phyloP scores from a whole-genome alignment of 2,888 invertebrate genomes.

The Blastobasis adustella region DNA sequence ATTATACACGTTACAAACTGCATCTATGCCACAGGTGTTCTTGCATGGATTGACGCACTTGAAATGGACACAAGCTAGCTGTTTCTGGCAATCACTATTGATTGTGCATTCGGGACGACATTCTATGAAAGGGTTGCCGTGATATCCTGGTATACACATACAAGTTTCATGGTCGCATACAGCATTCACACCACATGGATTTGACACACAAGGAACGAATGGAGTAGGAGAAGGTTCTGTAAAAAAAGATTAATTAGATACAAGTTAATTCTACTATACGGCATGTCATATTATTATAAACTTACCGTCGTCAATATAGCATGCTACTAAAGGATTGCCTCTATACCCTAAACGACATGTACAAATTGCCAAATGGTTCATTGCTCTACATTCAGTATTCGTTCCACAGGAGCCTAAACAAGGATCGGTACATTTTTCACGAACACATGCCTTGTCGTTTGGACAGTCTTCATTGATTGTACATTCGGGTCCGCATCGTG shows the following conservation, averaged over 20 bases:
- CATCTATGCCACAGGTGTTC: slow-evolving; percentile 80
- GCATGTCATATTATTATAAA: slow-evolving; percentile 2
- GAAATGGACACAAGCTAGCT: slow-evolving; percentile 80
- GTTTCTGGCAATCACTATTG: slow-evolving; percentile 83
- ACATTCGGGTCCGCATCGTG: slow-evolving; percentile 85
- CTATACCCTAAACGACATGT: slow-evolving; percentile 79
- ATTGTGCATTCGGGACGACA: slow-evolving; percentile 86
- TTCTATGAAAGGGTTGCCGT: slow-evolving; percentile 79
- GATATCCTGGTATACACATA: slow-evolving; percentile 75
- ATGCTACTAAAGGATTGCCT: slow-evolving; percentile 82
- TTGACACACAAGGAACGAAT: slow-evolving; percentile 74
- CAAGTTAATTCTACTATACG: not conserved
- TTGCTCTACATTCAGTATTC: slow-evolving; percentile 80
- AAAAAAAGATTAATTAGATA: slow-evolving; percentile 11
- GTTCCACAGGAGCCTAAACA: slow-evolving; percentile 82
- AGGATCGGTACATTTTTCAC: slow-evolving; percentile 83
- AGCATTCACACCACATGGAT: slow-evolving; percentile 80
- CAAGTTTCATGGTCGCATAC: slow-evolving; percentile 76
- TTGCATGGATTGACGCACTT: slow-evolving; percentile 86
- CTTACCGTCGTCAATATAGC: slow-evolving; percentile 46
- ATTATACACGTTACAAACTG: slow-evolving; percentile 84
- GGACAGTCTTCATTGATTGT: slow-evolving; percentile 84
- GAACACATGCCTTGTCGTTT: slow-evolving; percentile 80
- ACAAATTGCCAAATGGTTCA: slow-evolving; percentile 86
- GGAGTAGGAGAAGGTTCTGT: slow-evolving; percentile 48